Conservation (phyloP, 2,888 invertebrate genomes). For the Formica aserva region DNA sequence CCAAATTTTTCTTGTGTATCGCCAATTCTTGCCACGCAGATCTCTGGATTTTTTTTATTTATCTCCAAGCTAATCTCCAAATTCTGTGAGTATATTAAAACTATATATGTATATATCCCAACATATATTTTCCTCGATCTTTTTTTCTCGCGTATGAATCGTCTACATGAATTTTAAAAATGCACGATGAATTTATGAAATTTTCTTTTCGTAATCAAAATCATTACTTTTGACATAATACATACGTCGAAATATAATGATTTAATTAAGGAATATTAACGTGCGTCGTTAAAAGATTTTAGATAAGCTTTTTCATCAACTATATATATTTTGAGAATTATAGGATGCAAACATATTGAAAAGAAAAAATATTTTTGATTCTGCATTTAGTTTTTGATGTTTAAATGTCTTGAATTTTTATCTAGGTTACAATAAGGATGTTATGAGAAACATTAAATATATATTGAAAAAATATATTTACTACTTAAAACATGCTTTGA, state of each 20-base stretch:
- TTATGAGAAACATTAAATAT: background rate
- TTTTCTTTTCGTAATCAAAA: background rate
- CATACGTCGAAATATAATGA: background rate
- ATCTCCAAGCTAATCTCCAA: background rate
- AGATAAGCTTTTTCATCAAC: background rate
- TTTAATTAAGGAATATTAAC: background rate
- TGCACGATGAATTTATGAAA: background rate
- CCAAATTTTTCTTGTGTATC: constrained; percentile 8
- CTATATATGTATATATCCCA: background rate
- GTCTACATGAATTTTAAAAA: background rate
- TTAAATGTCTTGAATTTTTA: background rate
- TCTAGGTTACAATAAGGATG: constrained; percentile 25
- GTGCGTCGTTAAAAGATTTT: background rate
- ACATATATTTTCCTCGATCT: background rate
- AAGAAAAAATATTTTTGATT: background rate
- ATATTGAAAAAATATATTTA: background rate
- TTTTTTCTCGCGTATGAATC: background rate
- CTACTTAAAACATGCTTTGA: background rate
- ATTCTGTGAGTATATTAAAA: constrained; percentile 31
- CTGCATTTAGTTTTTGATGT: background rate
- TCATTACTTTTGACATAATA: background rate
- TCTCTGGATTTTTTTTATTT: background rate
- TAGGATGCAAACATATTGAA: background rate
- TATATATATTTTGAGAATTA: background rate
- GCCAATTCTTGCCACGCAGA: background rate